Base-by-base conservation (phyloP, 2,888 invertebrate species). In the Zele albiditarsus region DNA sequence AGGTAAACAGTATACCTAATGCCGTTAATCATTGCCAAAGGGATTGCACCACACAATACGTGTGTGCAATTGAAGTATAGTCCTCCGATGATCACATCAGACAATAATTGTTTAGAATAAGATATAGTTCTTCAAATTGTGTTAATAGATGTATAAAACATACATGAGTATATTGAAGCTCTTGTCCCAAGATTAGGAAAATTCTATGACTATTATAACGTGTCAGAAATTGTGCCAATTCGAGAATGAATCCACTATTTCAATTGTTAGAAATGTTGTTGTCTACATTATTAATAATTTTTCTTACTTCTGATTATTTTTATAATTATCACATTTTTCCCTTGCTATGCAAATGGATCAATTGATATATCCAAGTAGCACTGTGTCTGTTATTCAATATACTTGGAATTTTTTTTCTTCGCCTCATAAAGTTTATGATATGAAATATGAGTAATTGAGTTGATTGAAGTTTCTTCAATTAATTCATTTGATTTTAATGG, bases 11-110 rank as follows among this genome's bases (percentile, higher is more conserved):
- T 53, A 53, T 20, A 53, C 20, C n/a, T 53, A 3, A 72, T 63
- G 49, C 42, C n/a, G 53, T 57, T 66, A 33, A 65, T 72, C 66
- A 72, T n/a, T 72, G 72, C 72, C 72, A 72, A 72, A 38, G 66
- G n/a, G 38, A 72, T 72, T 72, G 72, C 72, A 72, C 72, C 72
- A 72, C 53, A 20, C 20, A 53, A 20, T 58, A 71, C 8, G 53
- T 53, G 8, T 53, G 20, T 53, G 31, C 33, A 12, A 25, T 0
- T 49, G 23, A 46, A 42, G 49, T 27, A 27, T 31, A 49, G 57
- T 42, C 38, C 38, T 53, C 5, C 46, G 16, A 46, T 20, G 4
- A 20, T 6, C 6, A 53, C 20, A 53, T 23, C 20, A 20, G n/a
- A 53, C 53, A 53, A 23, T 3, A 23, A n/a, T 53, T 53, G 20